phyloP scores from a whole-genome alignment of 2,888 invertebrate species.

The Omphaloscelis lunosa region DNA sequence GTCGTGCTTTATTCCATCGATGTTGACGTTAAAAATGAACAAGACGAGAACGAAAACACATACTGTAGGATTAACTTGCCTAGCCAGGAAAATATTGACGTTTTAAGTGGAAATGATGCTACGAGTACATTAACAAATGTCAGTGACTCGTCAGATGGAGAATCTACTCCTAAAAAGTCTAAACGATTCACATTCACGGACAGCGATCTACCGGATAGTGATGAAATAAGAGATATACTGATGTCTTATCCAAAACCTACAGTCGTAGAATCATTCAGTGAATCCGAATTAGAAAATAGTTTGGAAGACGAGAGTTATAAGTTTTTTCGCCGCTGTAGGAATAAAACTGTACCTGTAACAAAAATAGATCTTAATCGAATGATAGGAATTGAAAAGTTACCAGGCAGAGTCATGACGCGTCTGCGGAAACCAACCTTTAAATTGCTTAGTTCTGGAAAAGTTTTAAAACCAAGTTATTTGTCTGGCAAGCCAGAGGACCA shows the following conservation, averaged over 20 bases:
- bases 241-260: constrained; percentile 60
- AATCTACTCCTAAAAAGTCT: constrained; percentile 79
- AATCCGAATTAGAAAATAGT: constrained; percentile 79
- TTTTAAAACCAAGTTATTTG: constrained; percentile 74
- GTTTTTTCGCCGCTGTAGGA: constrained; percentile 70
- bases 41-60: constrained; percentile 53
- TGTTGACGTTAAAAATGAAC: constrained; percentile 57
- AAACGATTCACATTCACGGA: constrained; percentile 74
- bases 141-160: constrained; percentile 79
- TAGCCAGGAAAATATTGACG: background rate
- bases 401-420: constrained; percentile 77
- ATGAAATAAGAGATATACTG: constrained; percentile 82
- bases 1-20: constrained; percentile 68
- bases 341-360: constrained; percentile 67
- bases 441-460: constrained; percentile 62
- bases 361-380: constrained; percentile 77
- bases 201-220: constrained; percentile 81
- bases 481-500: constrained; percentile 74
- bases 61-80: constrained; percentile 57
- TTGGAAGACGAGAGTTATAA: constrained; percentile 75
- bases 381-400: constrained; percentile 74
- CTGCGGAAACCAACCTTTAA: constrained; percentile 78
- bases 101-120: constrained; percentile 19
- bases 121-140: constrained; percentile 66
- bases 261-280: constrained; percentile 75